A percentile compares a stretch with the other conserved stretches of the same genome.
Conservation (phyloP, 2,113 vertebrate species). For the Phocoena sinus region DNA sequence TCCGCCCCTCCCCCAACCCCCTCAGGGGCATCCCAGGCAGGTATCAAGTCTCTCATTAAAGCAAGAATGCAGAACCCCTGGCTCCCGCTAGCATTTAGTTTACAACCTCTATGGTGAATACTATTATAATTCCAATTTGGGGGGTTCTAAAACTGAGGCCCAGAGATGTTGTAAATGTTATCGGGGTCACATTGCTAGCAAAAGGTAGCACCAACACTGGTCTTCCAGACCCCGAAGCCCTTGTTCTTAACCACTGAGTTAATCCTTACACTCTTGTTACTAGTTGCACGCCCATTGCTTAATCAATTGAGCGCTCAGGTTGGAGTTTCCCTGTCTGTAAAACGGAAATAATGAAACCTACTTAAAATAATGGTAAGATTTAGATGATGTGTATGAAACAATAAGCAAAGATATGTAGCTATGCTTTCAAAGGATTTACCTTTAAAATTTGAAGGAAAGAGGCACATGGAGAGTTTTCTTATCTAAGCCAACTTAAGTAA, state of each 20-base stretch:
- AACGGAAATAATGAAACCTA: not conserved
- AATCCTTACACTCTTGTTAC: no score
- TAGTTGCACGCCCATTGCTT: not conserved
- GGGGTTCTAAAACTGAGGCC: not conserved
- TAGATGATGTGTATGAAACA: not conserved
- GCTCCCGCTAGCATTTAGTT: not conserved
- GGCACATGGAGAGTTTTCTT: not conserved
- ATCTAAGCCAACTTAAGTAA: not conserved
- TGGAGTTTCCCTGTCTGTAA: not conserved
- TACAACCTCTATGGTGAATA: not conserved
- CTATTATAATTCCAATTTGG: not conserved
- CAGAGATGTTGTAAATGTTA: not conserved
- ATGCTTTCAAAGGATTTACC: not conserved
- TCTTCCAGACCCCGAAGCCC: not conserved
- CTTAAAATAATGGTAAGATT: not conserved
- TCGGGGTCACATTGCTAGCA: not conserved
- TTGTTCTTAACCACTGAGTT: not conserved
- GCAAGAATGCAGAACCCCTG: not conserved
- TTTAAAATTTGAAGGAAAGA: not conserved
- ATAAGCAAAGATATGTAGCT: not conserved
- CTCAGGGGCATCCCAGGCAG: no score
- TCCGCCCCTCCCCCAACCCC: rapidly evolving
- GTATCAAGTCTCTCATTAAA: not conserved
- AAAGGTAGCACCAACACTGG: not conserved
- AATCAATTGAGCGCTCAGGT: not conserved